Evolutionary conservation across 2,113 vertebrate species (phyloP), one percentile per base, ranked within the genome.

Genomic region (Nymphicus hollandicus): DNA sequence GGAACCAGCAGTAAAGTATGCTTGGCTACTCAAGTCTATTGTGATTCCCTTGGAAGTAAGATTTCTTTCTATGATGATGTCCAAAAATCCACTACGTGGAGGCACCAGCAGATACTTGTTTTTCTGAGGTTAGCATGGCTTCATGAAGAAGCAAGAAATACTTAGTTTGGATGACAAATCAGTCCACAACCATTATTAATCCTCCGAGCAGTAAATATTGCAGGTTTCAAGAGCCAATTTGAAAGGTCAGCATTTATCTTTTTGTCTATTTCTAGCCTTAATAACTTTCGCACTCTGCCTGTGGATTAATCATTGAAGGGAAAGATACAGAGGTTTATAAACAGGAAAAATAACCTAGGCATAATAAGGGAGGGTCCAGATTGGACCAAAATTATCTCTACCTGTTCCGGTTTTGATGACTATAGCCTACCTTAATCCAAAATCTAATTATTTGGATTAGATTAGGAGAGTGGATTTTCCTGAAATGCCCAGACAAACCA

Each of bases 391-490:
- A 84, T 91, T 46, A 71, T 87, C n/a, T 81, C 56, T 93, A 96
- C 88, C 92, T 95, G 77, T 84, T 94, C 89, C 65, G 66, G 58
- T 84, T 95, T 90, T 92, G 61, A 94, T 91, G 61, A 76, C 70
- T 88, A 49, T 33, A 89, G 37, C 56, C 72, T 50, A 92, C 88
- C 66, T 88, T 95, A 95, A 97, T 94, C 87, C 93, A 91, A 91
- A 95, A 96, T 89, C 84, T 96, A 85, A 96, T 96, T 96, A 96
- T 86, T 80, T 94, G 94, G 81, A 95, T 91, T 93, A 96, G 82
- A 95, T 68, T 88, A 93, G 92, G 80, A 81, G 15, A 79, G 60
- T 56, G 77, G 88, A 95, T 96, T 97, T 95, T 92, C 55, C 77
- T 22, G 10, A 95, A 95, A 95, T 58, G 88, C 65, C 77, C 77